Evolutionary conservation across 2,888 invertebrate genomes (phyloP).

Genomic region (Meloe dianella): DNA sequence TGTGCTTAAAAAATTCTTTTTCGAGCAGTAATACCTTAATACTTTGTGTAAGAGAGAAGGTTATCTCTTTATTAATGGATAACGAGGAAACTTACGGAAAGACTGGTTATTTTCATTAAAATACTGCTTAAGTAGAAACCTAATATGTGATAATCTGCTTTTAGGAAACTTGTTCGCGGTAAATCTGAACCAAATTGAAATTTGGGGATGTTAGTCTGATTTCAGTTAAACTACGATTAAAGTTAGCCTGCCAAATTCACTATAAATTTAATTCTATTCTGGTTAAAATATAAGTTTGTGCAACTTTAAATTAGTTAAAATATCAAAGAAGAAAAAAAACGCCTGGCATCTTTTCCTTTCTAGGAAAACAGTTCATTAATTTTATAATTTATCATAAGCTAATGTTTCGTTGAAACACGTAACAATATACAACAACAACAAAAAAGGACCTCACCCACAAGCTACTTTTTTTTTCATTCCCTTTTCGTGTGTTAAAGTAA

Average conservation of each 20-base stretch:
- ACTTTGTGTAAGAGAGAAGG: conserved; percentile 20
- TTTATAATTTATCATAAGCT: conserved; percentile 34
- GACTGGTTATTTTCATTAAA: conserved; percentile 31
- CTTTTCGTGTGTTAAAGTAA: background rate
- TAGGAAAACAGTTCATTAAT: conserved; percentile 33
- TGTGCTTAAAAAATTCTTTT: conserved; percentile 1
- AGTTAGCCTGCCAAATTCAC: conserved; percentile 29
- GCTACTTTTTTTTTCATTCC: background rate
- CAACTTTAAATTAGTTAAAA: conserved; percentile 24
- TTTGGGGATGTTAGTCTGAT: conserved; percentile 42
- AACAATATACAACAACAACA: conserved; percentile 7
- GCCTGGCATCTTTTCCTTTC: conserved; percentile 5
- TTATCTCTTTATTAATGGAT: conserved; percentile 23
- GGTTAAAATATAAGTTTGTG: conserved; percentile 26
- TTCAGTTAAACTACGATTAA: conserved; percentile 40
- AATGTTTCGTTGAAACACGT: conserved; percentile 31
- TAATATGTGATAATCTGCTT: conserved; percentile 44
- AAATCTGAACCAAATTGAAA: conserved; percentile 44
- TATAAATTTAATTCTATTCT: conserved; percentile 37
- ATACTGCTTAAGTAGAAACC: conserved; percentile 30
- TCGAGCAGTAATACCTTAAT: conserved; percentile 14
- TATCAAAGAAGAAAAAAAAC: conserved; percentile 18
- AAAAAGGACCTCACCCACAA: conserved; percentile 4
- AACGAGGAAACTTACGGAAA: conserved; percentile 26
- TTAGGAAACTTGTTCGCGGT: conserved; percentile 39